These are phyloP conservation scores for Mimachlamys varia DNA, from an alignment of 2,888 invertebrate species.

Conservation along the genomic window DNA sequence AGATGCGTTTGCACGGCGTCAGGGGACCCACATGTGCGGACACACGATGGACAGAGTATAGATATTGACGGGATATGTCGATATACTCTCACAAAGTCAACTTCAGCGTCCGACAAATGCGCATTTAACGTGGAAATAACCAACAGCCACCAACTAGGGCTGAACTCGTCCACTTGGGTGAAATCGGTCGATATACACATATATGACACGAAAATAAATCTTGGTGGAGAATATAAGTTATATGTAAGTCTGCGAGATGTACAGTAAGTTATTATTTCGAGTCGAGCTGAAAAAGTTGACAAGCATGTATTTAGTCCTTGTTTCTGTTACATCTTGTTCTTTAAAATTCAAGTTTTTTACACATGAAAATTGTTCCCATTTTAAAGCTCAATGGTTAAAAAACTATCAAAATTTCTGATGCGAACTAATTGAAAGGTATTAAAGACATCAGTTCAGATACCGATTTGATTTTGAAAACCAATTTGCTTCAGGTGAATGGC, in stretches of 20 bases:
- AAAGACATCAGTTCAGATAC: too few relatives aligned
- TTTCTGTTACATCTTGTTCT: too few relatives aligned
- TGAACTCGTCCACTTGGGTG: not conserved
- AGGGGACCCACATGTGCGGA: slow-evolving; percentile 43
- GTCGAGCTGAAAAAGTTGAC: not conserved
- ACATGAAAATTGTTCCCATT: too few relatives aligned
- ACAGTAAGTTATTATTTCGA: not conserved
- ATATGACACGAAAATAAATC: slow-evolving; percentile 34
- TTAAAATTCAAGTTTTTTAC: too few relatives aligned
- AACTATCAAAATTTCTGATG: too few relatives aligned
- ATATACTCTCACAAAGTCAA: slow-evolving; percentile 45
- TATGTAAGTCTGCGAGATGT: slow-evolving; percentile 39
- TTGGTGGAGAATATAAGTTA: slow-evolving; percentile 39
- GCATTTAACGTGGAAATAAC: slow-evolving; percentile 42
- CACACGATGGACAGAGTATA: slow-evolving; percentile 44
- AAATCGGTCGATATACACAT: slow-evolving; percentile 41
- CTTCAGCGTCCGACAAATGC: slow-evolving; percentile 42
- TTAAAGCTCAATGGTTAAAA: too few relatives aligned
- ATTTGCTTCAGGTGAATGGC: slow-evolving; percentile 44
- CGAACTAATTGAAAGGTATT: not conserved
- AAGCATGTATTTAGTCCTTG: too few relatives aligned
- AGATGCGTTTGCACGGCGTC: slow-evolving; percentile 44
- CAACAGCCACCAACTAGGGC: not conserved
- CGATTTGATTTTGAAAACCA: too few relatives aligned
- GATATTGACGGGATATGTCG: slow-evolving; percentile 38